Percentiles rank a stretch among this genome's conserved stretches.
Evolutionary conservation across 2,113 vertebrate species (phyloP).

Genomic region (Callionymus lyra): DNA sequence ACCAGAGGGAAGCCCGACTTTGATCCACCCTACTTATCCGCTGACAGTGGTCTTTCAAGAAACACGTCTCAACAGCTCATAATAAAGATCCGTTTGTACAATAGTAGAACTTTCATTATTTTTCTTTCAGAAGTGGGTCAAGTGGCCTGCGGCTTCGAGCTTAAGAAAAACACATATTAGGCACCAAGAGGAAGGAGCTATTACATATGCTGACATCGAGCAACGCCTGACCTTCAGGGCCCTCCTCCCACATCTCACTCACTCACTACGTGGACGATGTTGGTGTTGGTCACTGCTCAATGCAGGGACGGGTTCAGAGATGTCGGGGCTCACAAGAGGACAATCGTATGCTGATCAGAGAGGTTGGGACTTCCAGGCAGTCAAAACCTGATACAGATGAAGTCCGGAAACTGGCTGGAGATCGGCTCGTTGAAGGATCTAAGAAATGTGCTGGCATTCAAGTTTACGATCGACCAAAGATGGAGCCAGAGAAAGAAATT

Average conservation of each 20-base stretch:
- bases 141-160: constrained; percentile 15
- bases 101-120: constrained; percentile 9
- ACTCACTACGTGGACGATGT: constrained; percentile 10
- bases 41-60: constrained; percentile 30
- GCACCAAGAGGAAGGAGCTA: constrained; percentile 13
- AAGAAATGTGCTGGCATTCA: constrained; percentile 6
- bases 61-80: constrained; percentile 25
- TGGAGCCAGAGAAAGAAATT: too few species aligned
- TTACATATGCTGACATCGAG: constrained; percentile 10
- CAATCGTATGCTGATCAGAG: constrained; percentile 9
- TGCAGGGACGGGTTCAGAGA: constrained; percentile 18
- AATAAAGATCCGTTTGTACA: constrained; percentile 19
- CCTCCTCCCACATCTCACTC: constrained; percentile 19
- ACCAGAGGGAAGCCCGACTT: constrained; percentile 22
- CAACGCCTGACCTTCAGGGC: constrained; percentile 21
- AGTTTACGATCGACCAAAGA: constrained; percentile 23
- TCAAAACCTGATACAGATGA: constrained; percentile 13
- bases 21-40: constrained; percentile 26
- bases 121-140: constrained; percentile 15
- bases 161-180: constrained; percentile 39
- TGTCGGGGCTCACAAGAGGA: constrained; percentile 15
- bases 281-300: constrained; percentile 17
- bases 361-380: constrained; percentile 31
- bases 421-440: constrained; percentile 8
- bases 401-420: neutral